Conservation (phyloP, 1,140 invertebrate genomes). For the Papilio polyxenes region DNA sequence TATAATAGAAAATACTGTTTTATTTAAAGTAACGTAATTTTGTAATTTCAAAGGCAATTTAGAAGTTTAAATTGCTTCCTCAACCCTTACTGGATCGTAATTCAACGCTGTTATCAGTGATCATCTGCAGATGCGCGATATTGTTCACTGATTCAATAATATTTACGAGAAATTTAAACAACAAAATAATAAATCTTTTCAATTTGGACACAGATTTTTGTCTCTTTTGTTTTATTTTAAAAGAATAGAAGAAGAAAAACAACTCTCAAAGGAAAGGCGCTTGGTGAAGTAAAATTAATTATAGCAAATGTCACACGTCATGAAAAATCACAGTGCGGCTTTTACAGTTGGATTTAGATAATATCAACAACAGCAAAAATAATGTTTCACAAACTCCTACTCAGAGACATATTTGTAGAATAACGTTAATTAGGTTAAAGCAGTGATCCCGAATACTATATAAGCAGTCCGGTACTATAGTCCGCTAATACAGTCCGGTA, state of each 20-base stretch:
- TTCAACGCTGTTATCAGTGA: constrained; percentile 35
- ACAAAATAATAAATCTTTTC: constrained; percentile 10
- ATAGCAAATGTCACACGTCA: not conserved
- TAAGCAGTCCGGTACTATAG: too few relatives aligned
- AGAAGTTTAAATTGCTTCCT: constrained; percentile 39
- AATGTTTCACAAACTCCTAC: too few relatives aligned
- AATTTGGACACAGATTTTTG: not conserved
- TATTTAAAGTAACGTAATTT: constrained; percentile 35
- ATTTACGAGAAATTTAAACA: constrained; percentile 26
- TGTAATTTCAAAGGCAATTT: constrained; percentile 38
- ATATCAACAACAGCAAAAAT: too few relatives aligned
- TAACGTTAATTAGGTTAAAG: too few relatives aligned
- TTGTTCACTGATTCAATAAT: constrained; percentile 32
- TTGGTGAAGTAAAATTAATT: not conserved
- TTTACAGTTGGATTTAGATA: too few relatives aligned
- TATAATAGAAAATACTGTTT: constrained; percentile 25
- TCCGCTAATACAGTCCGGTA: too few relatives aligned
- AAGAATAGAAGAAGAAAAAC: not conserved
- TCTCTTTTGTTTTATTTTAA: not conserved
- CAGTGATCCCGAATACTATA: too few relatives aligned
- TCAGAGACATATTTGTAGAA: too few relatives aligned
- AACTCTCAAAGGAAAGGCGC: not conserved
- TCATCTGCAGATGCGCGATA: constrained; percentile 35
- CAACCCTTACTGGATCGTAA: constrained; percentile 31
- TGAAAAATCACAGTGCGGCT: too few relatives aligned